phyloP scores from a whole-genome alignment of 2,113 vertebrate species.

The Tonatia bakeri region DNA sequence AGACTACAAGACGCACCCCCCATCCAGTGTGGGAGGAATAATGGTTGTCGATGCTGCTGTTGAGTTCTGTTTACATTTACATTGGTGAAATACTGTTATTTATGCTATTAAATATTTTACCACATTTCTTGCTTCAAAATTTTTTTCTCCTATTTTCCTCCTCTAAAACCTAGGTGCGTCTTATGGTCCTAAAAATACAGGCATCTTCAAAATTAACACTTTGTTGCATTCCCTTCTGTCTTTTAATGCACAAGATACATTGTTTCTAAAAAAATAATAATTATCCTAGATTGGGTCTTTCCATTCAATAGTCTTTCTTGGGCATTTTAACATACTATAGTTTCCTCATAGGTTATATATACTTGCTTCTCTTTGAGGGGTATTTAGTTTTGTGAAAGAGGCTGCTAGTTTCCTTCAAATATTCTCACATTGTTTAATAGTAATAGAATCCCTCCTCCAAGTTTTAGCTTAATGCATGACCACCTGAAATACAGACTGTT shows the following conservation, averaged over 20 bases:
- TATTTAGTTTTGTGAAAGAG: not conserved
- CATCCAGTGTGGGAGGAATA: too few relatives aligned
- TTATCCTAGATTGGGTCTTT: not conserved
- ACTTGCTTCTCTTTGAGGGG: not conserved
- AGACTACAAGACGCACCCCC: too few relatives aligned
- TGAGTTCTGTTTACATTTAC: too few relatives aligned
- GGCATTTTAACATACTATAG: not conserved
- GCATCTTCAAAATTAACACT: not conserved
- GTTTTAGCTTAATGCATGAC: not conserved
- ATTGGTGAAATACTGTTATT: too few relatives aligned
- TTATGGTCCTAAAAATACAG: too few relatives aligned
- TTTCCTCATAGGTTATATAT: not conserved
- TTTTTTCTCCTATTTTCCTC: too few relatives aligned
- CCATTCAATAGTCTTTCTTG: not conserved
- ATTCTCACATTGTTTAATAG: not conserved
- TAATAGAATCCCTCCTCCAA: not conserved
- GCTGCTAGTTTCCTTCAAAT: not conserved
- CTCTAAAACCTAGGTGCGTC: too few relatives aligned
- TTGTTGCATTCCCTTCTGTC: not conserved
- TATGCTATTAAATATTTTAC: too few relatives aligned
- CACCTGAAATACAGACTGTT: not conserved
- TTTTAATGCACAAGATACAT: not conserved
- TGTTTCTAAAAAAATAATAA: not conserved
- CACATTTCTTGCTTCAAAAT: too few relatives aligned
- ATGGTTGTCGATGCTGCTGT: too few relatives aligned